Conservation (phyloP, 2,113 vertebrate genomes). For the Campylomormyrus tamandua region DNA sequence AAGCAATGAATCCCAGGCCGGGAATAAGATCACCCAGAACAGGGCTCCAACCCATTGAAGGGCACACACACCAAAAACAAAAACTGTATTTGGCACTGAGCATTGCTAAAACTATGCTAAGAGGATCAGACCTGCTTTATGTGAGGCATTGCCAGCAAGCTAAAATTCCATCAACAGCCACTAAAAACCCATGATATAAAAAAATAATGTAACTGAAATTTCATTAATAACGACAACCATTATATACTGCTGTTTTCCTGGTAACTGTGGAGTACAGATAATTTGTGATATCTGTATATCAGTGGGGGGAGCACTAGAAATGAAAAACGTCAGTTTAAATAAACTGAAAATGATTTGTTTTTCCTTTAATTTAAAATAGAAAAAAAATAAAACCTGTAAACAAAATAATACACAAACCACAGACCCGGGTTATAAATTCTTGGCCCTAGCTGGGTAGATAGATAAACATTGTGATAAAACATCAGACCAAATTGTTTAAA, state of each 20-base stretch:
- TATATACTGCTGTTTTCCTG: too few relatives aligned
- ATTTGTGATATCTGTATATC: too few relatives aligned
- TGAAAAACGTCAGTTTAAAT: too few relatives aligned
- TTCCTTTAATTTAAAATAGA: not conserved
- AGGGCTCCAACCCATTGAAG: not conserved
- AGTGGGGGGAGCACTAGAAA: too few relatives aligned
- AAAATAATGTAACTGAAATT: not conserved
- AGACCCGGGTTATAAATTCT: not conserved
- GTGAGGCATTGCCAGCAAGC: not conserved
- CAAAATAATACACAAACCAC: not conserved
- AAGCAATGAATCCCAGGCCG: not conserved
- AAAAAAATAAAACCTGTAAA: too few relatives aligned
- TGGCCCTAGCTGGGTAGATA: not conserved
- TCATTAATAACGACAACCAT: too few relatives aligned
- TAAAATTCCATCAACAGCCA: not conserved
- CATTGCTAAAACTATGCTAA: not conserved
- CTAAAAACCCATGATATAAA: not conserved
- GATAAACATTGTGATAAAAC: not conserved
- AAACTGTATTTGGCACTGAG: not conserved
- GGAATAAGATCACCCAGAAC: not conserved
- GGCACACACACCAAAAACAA: not conserved
- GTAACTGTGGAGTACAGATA: too few relatives aligned
- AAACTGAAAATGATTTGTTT: too few relatives aligned
- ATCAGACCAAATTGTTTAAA: not conserved
- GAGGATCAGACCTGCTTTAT: not conserved